Percentiles rank a stretch among this genome's conserved stretches.
Evolutionary conservation across 1,140 invertebrate genomes (phyloP).

Genomic region (Aethina tumida): DNA sequence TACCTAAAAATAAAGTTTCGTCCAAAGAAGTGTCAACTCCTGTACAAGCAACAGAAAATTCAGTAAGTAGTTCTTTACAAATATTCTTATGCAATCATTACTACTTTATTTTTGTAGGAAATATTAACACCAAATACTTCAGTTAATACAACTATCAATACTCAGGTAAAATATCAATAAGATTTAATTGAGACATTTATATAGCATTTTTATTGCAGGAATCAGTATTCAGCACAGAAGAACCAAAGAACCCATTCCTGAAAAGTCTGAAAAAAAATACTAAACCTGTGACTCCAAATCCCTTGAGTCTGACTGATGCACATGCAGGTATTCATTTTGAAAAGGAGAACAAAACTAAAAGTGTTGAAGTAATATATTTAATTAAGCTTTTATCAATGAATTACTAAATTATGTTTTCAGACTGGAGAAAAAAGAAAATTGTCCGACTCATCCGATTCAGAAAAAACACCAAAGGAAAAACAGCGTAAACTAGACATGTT

Average conservation of each 20-base stretch:
- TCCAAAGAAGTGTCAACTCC: background rate
- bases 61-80: slow-evolving; percentile 1
- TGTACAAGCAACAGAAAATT: slow-evolving; percentile 1
- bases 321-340: slow-evolving; percentile 20
- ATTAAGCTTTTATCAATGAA: background rate
- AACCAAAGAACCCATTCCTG: slow-evolving; percentile 19
- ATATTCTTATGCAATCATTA: background rate
- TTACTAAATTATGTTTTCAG: slow-evolving; percentile 10
- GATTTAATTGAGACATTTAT: background rate
- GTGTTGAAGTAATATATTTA: background rate
- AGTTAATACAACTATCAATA: slow-evolving; percentile 8
- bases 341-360: slow-evolving; percentile 5
- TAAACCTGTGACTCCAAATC: slow-evolving; percentile 9
- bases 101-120: slow-evolving; percentile 6
- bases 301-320: slow-evolving; percentile 24
- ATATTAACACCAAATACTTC: slow-evolving; percentile 3
- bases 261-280: slow-evolving; percentile 16
- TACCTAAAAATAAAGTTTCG: slow-evolving; percentile 4
- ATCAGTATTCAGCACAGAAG: slow-evolving; percentile 9
- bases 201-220: slow-evolving; percentile 11
- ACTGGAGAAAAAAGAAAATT: slow-evolving; percentile 29
- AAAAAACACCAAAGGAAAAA: slow-evolving; percentile 28
- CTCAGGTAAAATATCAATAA: slow-evolving; percentile 11
- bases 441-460: slow-evolving; percentile 24
- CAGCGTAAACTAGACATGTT: slow-evolving; percentile 30